phyloP scores from a whole-genome alignment of 2,797 vertebrate genomes.

The Miichthys miiuy region DNA sequence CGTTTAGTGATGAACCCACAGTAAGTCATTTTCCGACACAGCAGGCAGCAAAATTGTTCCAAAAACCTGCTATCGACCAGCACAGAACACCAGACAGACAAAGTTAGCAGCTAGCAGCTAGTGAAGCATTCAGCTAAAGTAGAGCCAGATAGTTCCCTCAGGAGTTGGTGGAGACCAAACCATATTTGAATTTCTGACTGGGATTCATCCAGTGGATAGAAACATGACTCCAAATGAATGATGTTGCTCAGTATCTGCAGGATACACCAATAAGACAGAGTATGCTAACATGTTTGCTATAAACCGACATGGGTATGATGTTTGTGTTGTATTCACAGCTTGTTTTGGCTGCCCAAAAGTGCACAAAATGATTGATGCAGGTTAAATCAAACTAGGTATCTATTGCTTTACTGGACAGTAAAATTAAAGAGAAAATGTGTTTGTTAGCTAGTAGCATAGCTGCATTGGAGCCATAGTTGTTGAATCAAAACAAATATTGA shows the following conservation, averaged over 20 bases:
- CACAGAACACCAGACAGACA: not conserved
- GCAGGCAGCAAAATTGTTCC: not conserved
- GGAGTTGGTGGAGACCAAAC: not conserved
- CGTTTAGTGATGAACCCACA: too few species aligned
- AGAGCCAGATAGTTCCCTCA: not conserved
- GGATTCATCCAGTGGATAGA: not conserved
- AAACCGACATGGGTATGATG: not conserved
- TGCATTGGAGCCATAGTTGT: not conserved
- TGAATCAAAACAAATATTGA: slow-evolving; percentile 1
- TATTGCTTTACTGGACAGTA: not conserved
- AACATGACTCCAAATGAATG: not conserved
- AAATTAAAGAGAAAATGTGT: not conserved
- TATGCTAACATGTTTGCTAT: not conserved
- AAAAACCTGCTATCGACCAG: not conserved
- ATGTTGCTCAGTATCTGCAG: not conserved
- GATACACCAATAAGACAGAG: not conserved
- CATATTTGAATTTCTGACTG: not conserved
- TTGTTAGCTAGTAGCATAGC: not conserved
- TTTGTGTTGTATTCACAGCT: not conserved
- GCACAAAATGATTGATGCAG: not conserved
- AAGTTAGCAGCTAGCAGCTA: not conserved
- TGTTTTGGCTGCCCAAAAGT: rapidly evolving
- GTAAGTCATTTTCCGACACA: not conserved
- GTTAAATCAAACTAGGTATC: not conserved
- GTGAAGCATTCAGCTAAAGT: not conserved